Base-by-base conservation (phyloP, 1,140 invertebrate species). In the Cherax quadricarinatus region DNA sequence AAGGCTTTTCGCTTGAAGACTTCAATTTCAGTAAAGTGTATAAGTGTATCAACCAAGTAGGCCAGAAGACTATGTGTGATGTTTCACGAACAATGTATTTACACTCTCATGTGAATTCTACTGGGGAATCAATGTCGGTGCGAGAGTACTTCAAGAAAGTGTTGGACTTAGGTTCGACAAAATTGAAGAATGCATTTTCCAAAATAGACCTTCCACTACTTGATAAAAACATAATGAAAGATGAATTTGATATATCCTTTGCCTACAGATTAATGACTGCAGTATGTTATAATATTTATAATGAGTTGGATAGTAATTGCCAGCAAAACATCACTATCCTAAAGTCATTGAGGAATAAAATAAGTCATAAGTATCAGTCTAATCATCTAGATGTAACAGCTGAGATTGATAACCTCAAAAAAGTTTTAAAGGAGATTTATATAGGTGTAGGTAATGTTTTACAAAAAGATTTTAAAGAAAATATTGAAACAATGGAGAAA, bases 241-340 rank as follows among this genome's bases (percentile, higher is more conserved):
- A 49, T 24, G 6, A 53, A 12, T 82, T 89, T 83, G 88, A 89
- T 83, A 53, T 89, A 66, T 70, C 79, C 24, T 62, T 51, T 73
- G 80, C 60, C 81, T 21, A 12, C 4, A 73, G 18, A 30, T n/a
- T 89, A n/a, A n/a, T 89, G 60, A 70, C 21, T 16, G 18, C 75
- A 24, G n/a, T 51, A 14, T 75, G 16, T 30, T 21, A 14, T 24
- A 57, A 70, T 49, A 24, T 66, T 70, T 89, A 62, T 24, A 66
- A 83, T 16, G 18, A 57, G 3, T 49, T 83, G 14, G 73, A 30
- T 53, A 30, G 73, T 21, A 66, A 83, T 3, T 89, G 62, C 53
- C 66, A 30, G 49, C 2, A 49, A 30, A 21, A 53, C n/a, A 51
- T 82, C 18, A 89, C 24, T 7, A 18, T 73, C 18, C 48, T 89